Evolutionary conservation across 2,888 invertebrate species (phyloP), one percentile per base, ranked within the genome.

Genomic region (Rhaphigaster nebulosa): DNA sequence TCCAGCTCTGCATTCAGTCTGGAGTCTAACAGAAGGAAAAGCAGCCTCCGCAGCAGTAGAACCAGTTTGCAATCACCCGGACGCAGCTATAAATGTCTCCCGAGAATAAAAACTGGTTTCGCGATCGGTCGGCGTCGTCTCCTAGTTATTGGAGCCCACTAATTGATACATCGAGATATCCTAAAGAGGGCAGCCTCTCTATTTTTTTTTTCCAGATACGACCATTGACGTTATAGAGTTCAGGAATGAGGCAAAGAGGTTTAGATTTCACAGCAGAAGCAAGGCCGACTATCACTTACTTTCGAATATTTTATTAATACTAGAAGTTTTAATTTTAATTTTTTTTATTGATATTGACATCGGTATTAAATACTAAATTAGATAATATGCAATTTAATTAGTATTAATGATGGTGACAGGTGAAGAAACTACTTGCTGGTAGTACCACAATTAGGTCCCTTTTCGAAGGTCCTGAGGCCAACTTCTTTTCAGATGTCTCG

Each of bases 41-140:
- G 38, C 70, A 29, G 38, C 20, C 70, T 34, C 70, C 8, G 20
- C 20, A 76, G 70, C 12, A 76, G 34, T 8, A 76, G 38, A 76
- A 76, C 70, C 70, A 76, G 70, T 76, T 38, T 38, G 70, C 34
- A 38, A 76, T 76, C 70, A 76, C 70, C 70, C 38, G 38, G 70
- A 20, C 70, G 18, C 70, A 76, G 34, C 70, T 38, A 76, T 76
- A 76, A 76, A 76, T 76, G 70, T 76, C 34, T 23, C 70, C 38
- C 15, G 20, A 8, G 70, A 76, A 38, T 76, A 76, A 76, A 76
- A 76, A 76, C 70, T 76, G 34, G 70, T 76, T 76, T 34, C 20
- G 70, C 70, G 70, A 76, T 76, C 34, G 70, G 20, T 23, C 70
- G 70, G 70, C 38, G 70, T 76, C 70, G 70, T 20, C 70, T 76